phyloP scores from a whole-genome alignment of 2,797 vertebrate species.

The Chelmon rostratus region DNA sequence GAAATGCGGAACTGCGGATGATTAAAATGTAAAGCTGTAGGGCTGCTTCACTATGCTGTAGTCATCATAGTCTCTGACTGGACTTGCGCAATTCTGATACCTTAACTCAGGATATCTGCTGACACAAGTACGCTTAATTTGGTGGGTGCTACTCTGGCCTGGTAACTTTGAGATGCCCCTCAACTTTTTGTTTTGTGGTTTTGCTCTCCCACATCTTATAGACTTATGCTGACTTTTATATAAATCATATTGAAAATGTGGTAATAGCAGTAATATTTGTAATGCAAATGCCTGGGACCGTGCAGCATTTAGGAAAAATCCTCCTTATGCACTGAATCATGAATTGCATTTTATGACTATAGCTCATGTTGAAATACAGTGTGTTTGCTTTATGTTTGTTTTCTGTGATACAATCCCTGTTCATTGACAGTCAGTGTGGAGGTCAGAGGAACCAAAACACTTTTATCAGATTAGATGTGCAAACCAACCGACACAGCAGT shows the following conservation, averaged over 20 bases:
- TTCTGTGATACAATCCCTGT: background rate
- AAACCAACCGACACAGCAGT: constrained; percentile 18
- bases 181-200: too few relatives aligned
- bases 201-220: too few relatives aligned
- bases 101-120: background rate
- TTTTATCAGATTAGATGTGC: constrained; percentile 49
- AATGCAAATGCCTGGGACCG: background rate
- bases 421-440: constrained; percentile 23
- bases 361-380: too few relatives aligned
- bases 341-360: background rate
- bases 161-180: too few relatives aligned
- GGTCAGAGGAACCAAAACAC: constrained; percentile 43
- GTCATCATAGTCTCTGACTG: too few relatives aligned
- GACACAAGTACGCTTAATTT: background rate
- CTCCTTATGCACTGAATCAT: background rate
- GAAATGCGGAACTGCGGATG: too few relatives aligned
- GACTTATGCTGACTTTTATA: too few relatives aligned
- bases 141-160: too few relatives aligned
- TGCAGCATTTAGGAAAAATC: background rate
- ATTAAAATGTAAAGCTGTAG: too few relatives aligned
- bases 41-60: too few relatives aligned
- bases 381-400: background rate
- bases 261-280: too few relatives aligned
- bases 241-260: too few relatives aligned
- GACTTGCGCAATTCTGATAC: background rate